These are phyloP conservation scores for Danaus chrysippus DNA, from an alignment of 2,888 invertebrate species.

Conservation along the genomic window DNA sequence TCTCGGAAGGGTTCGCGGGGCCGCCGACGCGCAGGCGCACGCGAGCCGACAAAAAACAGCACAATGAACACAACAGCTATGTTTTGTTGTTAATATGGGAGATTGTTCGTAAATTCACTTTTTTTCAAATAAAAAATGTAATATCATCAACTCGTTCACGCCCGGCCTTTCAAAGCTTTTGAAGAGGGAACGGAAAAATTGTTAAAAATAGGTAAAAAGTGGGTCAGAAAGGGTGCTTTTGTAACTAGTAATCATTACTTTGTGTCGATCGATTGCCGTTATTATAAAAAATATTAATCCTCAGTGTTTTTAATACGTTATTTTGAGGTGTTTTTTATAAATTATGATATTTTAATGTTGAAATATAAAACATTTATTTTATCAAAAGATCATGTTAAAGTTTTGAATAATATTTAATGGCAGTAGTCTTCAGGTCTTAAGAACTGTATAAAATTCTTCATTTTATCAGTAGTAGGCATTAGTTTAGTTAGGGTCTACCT, in stretches of 20 bases:
- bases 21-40: constrained; percentile 78
- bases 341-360: no score
- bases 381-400: no score
- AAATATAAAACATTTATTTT: no score
- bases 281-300: constrained; percentile 46
- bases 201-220: constrained; percentile 76
- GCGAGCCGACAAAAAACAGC: constrained; percentile 73
- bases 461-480: no score
- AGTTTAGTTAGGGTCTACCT: no score
- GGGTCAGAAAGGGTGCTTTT: constrained; percentile 79
- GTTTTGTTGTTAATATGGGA: constrained; percentile 76
- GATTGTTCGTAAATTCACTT: constrained; percentile 77
- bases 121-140: constrained; percentile 68
- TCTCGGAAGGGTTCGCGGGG: constrained; percentile 74
- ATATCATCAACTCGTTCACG: constrained; percentile 80
- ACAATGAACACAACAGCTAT: constrained; percentile 72
- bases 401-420: no score
- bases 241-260: constrained; percentile 76
- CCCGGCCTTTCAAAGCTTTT: constrained; percentile 75
- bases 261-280: constrained; percentile 76
- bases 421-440: no score
- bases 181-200: constrained; percentile 72
- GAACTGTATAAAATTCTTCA: no score
- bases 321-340: no score
- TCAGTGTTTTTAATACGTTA: constrained; percentile 12